These are phyloP conservation scores for Seriola quinqueradiata DNA, from an alignment of 2,113 vertebrate species.

Conservation along the genomic window DNA sequence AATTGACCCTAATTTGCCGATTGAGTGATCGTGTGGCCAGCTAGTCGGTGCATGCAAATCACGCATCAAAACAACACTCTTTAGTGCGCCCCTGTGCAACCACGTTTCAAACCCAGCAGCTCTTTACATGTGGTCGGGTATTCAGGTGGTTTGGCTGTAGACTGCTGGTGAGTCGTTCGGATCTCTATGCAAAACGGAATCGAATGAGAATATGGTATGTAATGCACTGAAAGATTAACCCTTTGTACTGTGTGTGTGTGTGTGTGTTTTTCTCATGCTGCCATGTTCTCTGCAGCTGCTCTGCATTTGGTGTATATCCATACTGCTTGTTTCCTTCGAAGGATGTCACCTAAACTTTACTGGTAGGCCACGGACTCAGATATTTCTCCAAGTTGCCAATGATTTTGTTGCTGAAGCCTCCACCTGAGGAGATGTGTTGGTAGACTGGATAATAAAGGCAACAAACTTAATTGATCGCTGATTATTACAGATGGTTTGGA, in stretches of 20 bases:
- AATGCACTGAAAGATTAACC: not conserved
- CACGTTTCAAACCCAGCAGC: not conserved
- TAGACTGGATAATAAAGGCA: too few relatives aligned
- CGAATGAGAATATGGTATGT: constrained; percentile 56
- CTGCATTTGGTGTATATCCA: not conserved
- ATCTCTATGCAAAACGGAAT: constrained; percentile 28
- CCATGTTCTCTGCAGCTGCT: not conserved
- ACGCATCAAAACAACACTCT: constrained; percentile 17
- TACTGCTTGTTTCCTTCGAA: not conserved
- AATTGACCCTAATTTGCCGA: constrained; percentile 59
- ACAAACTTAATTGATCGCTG: not conserved
- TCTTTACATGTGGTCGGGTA: constrained; percentile 4
- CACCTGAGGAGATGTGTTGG: not conserved
- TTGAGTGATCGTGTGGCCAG: constrained; percentile 15
- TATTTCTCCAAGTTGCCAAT: not conserved
- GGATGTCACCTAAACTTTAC: not conserved
- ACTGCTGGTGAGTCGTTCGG: constrained; percentile 1
- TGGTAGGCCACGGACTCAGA: not conserved
- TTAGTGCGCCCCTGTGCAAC: not conserved
- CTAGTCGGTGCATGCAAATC: constrained; percentile 46
- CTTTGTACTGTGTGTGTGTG: not conserved
- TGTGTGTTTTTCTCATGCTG: not conserved
- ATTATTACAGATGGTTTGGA: not conserved
- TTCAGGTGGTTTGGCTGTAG: not conserved
- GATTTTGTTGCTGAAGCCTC: not conserved